These are phyloP conservation scores for Triplophysa yarkandensis DNA, from an alignment of 2,797 vertebrate species.

Conservation along the genomic window DNA sequence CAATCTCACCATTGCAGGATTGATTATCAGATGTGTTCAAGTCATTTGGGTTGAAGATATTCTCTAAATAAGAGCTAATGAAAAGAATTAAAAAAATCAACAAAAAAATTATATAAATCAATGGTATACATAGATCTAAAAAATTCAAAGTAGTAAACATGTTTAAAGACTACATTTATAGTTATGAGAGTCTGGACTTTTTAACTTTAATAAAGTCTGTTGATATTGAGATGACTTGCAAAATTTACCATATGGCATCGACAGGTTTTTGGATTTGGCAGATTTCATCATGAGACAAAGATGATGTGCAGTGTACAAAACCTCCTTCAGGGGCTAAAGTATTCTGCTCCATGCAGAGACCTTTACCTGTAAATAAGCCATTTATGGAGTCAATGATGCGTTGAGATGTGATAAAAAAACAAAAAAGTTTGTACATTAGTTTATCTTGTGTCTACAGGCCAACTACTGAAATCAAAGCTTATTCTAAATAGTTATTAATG, in stretches of 20 bases:
- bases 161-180: no score
- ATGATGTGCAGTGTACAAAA: slow-evolving; percentile 42
- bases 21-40: not conserved
- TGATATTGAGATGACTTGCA: not conserved
- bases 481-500: not conserved
- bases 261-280: slow-evolving; percentile 16
- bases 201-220: not conserved
- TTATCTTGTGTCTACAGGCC: not conserved
- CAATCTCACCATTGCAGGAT: slow-evolving; percentile 63
- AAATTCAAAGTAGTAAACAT: no score
- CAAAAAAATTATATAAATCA: not conserved
- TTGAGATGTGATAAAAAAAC: not conserved
- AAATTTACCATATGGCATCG: slow-evolving; percentile 45
- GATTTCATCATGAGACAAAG: slow-evolving; percentile 13
- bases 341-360: slow-evolving; percentile 23
- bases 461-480: not conserved
- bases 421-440: not conserved
- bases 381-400: not conserved
- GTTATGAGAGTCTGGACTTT: no score
- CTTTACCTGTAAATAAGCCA: slow-evolving; percentile 37
- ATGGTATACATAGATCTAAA: not conserved
- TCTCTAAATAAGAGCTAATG: slow-evolving; percentile 57
- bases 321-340: slow-evolving; percentile 24
- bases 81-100: slow-evolving; percentile 13
- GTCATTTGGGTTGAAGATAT: not conserved